Evolutionary conservation across 2,113 vertebrate species (phyloP), one percentile per base, ranked within the genome.

Genomic region (Halcyon senegalensis): DNA sequence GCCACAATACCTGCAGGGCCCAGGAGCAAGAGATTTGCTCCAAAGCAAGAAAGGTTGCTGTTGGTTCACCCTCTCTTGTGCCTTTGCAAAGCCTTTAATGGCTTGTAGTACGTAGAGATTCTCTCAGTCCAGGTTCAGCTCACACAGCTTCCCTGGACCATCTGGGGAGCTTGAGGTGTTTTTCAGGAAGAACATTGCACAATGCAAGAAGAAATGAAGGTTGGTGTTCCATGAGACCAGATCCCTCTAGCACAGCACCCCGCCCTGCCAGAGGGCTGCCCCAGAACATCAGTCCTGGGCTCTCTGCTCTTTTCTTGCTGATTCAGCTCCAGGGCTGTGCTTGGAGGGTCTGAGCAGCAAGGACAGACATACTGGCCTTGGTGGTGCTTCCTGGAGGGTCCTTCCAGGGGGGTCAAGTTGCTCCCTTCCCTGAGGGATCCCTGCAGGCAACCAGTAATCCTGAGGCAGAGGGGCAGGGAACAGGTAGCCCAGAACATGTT

Each of bases 321-420:
- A 62, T 72, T 85, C 63, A 72, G 28, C 25, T 31, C 39, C 63
- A 70, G 23, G 43, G n/a, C 63, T 94, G 44, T 56, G 58, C 39
- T 76, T 81, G 64, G 28, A 81, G 55, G 9, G 4, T 58, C 72
- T 77, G 53, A 66, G 70, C 28, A 76, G 39, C 69, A 51, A 76
- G 41, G 44, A 83, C 1, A 1, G 66, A 44, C 1, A 0, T 41
- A 19, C 14, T 39, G 41, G 14, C 31, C 28, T 58, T 4, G 2
- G n/a, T 37, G 56, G 24, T 24, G 30, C 39, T 60, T 33, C 53
- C 55, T 60, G 44, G 53, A 48, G 19, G 13, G 18, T 55, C 46
- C 55, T 44, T 41, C 18, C 23, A 66, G 31, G 27, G 24, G 62
- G 13, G 15, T 74, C 43, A 55, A 3, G 15, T 19, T 0, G 0